These are phyloP conservation scores for Acanthiza pusilla DNA, from an alignment of 2,797 vertebrate genomes.

Conservation along the genomic window DNA sequence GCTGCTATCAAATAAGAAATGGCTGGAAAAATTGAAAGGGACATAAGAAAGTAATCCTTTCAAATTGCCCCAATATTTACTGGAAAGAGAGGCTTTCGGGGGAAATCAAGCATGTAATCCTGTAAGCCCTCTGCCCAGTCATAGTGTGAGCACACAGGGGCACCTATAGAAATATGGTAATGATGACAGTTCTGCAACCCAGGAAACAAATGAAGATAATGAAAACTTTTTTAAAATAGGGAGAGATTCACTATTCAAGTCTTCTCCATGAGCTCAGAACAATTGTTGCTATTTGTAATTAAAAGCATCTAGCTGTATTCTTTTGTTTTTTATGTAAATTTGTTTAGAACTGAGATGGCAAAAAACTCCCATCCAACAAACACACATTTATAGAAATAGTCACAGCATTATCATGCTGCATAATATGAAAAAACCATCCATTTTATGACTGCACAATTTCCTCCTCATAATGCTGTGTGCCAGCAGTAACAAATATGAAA, in stretches of 20 bases:
- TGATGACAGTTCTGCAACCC: background rate
- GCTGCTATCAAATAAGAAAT: conserved; percentile 69
- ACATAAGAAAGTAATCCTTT: conserved; percentile 70
- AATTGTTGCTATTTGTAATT: background rate
- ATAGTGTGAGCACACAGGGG: conserved; percentile 27
- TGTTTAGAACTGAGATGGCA: background rate
- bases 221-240: background rate
- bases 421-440: conserved; percentile 1
- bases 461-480: background rate
- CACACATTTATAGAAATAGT: background rate
- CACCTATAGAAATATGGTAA: conserved; percentile 64
- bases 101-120: conserved; percentile 72
- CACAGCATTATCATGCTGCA: conserved; percentile 9
- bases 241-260: background rate
- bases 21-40: conserved; percentile 66
- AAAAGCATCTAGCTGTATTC: background rate
- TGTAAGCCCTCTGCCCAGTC: conserved; percentile 60
- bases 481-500: conserved; percentile 50
- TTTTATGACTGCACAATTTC: conserved; percentile 46
- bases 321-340: background rate
- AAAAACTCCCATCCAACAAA: background rate
- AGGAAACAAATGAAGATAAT: conserved; percentile 32
- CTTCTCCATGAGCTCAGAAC: background rate
- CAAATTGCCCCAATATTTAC: conserved; percentile 73
- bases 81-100: conserved; percentile 64